Percentiles rank a stretch among this genome's conserved stretches.
Conservation (phyloP, 2,113 vertebrate species). For the Eretmochelys imbricata region DNA sequence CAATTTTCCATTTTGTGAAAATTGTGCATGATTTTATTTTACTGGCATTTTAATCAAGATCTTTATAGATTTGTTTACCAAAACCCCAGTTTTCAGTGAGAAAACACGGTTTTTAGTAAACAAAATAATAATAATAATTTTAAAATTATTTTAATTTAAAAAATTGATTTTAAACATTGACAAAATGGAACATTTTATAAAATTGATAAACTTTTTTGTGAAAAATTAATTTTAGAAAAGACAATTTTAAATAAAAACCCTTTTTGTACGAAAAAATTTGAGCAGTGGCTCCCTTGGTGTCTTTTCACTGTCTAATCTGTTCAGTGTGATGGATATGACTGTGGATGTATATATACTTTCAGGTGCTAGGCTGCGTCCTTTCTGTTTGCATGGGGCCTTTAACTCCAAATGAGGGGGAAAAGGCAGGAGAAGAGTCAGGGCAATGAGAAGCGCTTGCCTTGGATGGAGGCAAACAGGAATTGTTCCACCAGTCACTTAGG, state of each 20-base stretch:
- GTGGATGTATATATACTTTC: not conserved
- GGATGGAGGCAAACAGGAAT: not conserved
- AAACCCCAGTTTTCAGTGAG: not conserved
- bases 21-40: not conserved
- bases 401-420: not conserved
- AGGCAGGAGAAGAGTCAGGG: not conserved
- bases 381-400: not conserved
- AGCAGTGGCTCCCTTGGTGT: not conserved
- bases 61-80: not conserved
- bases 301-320: not conserved
- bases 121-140: not conserved
- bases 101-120: not conserved
- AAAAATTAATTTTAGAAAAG: no score
- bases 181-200: no score
- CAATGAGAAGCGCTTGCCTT: not conserved
- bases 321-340: not conserved
- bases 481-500: not conserved
- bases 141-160: not conserved
- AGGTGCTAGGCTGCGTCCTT: not conserved
- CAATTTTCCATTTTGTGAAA: not conserved
- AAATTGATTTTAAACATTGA: not conserved
- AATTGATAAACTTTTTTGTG: no score
- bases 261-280: not conserved
- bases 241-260: not conserved
- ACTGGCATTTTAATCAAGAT: not conserved